Evolutionary conservation across 2,888 invertebrate species (phyloP).

Genomic region (Choristoneura rosaceana): DNA sequence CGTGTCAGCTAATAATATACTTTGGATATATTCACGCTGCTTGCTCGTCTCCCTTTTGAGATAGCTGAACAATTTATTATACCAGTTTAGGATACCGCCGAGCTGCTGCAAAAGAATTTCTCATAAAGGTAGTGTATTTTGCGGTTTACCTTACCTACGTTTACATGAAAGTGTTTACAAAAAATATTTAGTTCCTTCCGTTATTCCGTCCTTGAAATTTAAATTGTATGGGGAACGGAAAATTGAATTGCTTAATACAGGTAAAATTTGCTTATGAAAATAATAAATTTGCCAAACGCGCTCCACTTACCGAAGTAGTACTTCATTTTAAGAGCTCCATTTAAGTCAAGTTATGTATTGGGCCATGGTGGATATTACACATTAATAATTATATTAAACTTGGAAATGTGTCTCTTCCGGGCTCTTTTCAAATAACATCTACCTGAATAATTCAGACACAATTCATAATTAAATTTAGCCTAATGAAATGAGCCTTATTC

Average conservation of each 20-base stretch:
- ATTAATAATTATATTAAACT: slow-evolving; percentile 12
- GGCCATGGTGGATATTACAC: slow-evolving; percentile 6
- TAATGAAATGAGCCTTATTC: background rate
- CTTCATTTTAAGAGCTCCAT: slow-evolving; percentile 20
- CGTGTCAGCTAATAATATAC: background rate
- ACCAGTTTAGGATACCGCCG: slow-evolving; percentile 7
- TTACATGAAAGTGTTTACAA: slow-evolving; percentile 10
- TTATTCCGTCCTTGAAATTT: slow-evolving; percentile 3
- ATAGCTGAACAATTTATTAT: slow-evolving; percentile 18
- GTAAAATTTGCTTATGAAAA: slow-evolving; percentile 28
- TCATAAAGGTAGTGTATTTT: slow-evolving; percentile 18
- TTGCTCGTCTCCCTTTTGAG: slow-evolving; percentile 1
- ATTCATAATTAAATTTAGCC: background rate
- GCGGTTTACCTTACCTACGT: background rate
- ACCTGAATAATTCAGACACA: background rate
- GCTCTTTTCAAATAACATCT: background rate
- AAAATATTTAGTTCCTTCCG: slow-evolving; percentile 3
- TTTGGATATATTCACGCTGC: slow-evolving; percentile 6
- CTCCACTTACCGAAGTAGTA: slow-evolving; percentile 20
- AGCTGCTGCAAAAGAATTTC: slow-evolving; percentile 21
- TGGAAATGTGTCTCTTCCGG: background rate
- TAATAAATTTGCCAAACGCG: slow-evolving; percentile 32
- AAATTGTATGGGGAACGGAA: slow-evolving; percentile 12
- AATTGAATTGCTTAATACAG: slow-evolving; percentile 28
- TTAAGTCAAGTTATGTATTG: slow-evolving; percentile 12